Conservation (phyloP, 2,113 vertebrate species). For the Pelecanoides urinatrix region DNA sequence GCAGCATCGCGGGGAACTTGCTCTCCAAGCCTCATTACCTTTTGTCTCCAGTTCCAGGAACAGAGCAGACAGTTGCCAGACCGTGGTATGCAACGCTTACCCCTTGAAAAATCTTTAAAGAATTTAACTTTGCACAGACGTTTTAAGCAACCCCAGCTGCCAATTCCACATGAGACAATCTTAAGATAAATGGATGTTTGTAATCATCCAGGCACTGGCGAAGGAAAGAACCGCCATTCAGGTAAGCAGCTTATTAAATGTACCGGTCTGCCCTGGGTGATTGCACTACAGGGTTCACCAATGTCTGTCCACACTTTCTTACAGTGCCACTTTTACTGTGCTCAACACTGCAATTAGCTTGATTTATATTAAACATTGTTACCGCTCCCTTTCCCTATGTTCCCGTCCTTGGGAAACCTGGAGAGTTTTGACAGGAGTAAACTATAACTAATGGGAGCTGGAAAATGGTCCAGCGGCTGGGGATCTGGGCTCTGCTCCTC, state of each 20-base stretch:
- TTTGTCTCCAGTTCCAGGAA: constrained; percentile 25
- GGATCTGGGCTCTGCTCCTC: not conserved
- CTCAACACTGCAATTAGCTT: not conserved
- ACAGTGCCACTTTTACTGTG: not conserved
- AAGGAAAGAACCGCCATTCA: not conserved
- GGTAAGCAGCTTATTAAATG: constrained; percentile 10
- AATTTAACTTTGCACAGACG: not conserved
- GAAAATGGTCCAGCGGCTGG: not conserved
- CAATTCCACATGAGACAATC: constrained; percentile 49
- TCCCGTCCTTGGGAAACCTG: not conserved
- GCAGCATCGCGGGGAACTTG: not conserved
- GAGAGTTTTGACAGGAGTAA: not conserved
- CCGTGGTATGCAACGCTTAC: not conserved
- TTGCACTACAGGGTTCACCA: not conserved
- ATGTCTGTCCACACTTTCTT: not conserved
- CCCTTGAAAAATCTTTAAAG: constrained; percentile 39
- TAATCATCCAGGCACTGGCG: constrained; percentile 5
- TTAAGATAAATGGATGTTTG: constrained; percentile 30
- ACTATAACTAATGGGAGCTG: not conserved
- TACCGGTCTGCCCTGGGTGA: not conserved
- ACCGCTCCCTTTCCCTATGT: not conserved
- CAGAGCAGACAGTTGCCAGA: constrained; percentile 13
- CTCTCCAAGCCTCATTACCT: constrained; percentile 49
- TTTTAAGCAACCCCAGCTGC: constrained; percentile 30
- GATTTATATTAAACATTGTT: not conserved